Percentiles rank a stretch among this genome's conserved stretches.
Evolutionary conservation across 2,888 invertebrate genomes (phyloP).

Genomic region (Cephus pygmeus): DNA sequence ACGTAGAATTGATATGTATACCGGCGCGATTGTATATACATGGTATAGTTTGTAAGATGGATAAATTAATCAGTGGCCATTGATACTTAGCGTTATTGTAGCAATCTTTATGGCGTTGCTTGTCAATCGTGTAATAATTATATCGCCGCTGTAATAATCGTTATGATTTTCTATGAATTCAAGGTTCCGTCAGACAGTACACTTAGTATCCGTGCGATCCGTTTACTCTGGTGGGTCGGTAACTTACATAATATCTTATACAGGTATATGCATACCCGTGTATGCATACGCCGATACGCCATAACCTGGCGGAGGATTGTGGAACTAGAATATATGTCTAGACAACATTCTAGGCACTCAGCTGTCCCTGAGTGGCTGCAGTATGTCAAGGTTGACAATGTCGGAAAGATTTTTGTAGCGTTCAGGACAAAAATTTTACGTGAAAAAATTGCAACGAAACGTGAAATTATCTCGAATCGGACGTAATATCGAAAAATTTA

Average conservation of each 20-base stretch:
- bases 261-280: neutral
- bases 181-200: neutral
- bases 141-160: neutral
- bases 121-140: neutral
- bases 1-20: neutral
- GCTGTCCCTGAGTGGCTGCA: neutral
- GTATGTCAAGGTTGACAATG: neutral
- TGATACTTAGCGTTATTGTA: neutral
- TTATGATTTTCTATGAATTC: neutral
- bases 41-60: neutral
- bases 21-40: neutral
- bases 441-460: no score
- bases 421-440: neutral
- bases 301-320: neutral
- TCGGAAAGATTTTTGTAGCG: neutral
- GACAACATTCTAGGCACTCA: neutral
- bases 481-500: no score
- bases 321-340: neutral
- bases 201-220: neutral
- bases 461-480: neutral
- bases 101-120: neutral
- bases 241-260: neutral
- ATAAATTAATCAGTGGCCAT: neutral
- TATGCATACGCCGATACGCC: neutral
- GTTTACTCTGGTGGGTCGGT: neutral